phyloP scores from a whole-genome alignment of 2,888 invertebrate species.

The Dascillus cervinus region DNA sequence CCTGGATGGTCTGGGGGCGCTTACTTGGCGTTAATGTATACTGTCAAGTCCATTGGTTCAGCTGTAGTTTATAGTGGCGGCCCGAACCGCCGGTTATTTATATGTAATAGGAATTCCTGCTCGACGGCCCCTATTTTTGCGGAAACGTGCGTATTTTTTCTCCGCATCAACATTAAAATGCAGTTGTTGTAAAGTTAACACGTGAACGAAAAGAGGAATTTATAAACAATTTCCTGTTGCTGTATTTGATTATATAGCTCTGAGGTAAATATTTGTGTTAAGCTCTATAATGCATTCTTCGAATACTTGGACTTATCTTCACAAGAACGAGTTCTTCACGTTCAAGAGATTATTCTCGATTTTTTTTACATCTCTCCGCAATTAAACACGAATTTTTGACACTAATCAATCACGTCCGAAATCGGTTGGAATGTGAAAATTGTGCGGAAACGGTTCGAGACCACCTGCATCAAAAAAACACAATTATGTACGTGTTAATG shows the following conservation, averaged over 20 bases:
- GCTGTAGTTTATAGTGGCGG: conserved; percentile 38
- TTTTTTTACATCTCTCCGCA: no score
- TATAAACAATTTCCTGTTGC: conserved; percentile 21
- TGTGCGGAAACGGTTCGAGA: no score
- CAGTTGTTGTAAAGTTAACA: conserved; percentile 8
- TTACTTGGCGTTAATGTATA: conserved; percentile 1
- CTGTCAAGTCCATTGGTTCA: conserved; percentile 15
- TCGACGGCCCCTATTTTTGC: neutral
- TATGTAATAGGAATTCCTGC: conserved; percentile 8
- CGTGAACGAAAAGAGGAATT: conserved; percentile 6
- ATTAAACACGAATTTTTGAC: no score
- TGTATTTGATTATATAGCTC: conserved; percentile 22
- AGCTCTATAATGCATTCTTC: conserved; percentile 23
- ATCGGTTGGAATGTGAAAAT: no score
- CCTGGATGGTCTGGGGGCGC: neutral
- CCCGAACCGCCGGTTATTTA: conserved; percentile 10
- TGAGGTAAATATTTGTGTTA: conserved; percentile 25
- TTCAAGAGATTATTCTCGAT: no score
- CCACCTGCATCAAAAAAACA: no score
- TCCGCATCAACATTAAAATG: no score
- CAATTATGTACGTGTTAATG: no score
- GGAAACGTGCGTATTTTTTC: conserved; percentile 1
- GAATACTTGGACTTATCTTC: conserved; percentile 19
- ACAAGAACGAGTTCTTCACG: conserved; percentile 18
- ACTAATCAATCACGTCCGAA: no score